These are phyloP conservation scores for Periophthalmus magnuspinnatus DNA, from an alignment of 2,797 vertebrate genomes.

Conservation along the genomic window DNA sequence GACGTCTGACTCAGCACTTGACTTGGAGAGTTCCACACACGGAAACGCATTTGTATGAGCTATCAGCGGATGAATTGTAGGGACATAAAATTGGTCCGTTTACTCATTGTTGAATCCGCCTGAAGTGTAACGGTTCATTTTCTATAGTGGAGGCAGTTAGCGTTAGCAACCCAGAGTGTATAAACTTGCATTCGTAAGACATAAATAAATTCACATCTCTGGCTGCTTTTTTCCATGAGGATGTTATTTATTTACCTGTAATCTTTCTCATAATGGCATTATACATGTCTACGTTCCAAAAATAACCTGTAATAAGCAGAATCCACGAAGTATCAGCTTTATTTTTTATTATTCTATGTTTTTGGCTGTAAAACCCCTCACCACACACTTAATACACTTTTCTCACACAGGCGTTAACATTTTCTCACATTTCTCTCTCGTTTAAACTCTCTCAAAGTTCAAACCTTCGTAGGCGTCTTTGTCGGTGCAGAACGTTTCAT, in stretches of 20 bases:
- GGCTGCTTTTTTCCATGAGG: neutral
- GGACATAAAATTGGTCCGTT: slow-evolving; percentile 34
- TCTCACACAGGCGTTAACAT: too few species aligned
- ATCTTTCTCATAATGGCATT: too few species aligned
- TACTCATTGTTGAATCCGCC: neutral
- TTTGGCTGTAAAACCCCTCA: too few species aligned
- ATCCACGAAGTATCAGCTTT: too few species aligned
- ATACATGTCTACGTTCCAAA: neutral
- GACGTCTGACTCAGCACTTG: slow-evolving; percentile 71
- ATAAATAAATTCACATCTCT: neutral
- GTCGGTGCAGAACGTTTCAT: too few species aligned
- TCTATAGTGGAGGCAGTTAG: neutral
- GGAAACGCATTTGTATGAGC: slow-evolving; percentile 49
- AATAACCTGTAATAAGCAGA: too few species aligned
- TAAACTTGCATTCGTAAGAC: neutral
- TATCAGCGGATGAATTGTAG: slow-evolving; percentile 32
- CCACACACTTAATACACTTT: too few species aligned
- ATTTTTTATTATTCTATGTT: too few species aligned
- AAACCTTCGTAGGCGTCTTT: too few species aligned
- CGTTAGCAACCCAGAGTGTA: neutral
- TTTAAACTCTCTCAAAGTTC: too few species aligned
- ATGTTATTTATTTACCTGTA: neutral
- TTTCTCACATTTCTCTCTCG: too few species aligned
- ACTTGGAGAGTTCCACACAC: slow-evolving; percentile 30
- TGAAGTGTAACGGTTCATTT: neutral